These are phyloP conservation scores for Rotaria macrura DNA, from an alignment of 2,888 invertebrate genomes.

Conservation along the genomic window DNA sequence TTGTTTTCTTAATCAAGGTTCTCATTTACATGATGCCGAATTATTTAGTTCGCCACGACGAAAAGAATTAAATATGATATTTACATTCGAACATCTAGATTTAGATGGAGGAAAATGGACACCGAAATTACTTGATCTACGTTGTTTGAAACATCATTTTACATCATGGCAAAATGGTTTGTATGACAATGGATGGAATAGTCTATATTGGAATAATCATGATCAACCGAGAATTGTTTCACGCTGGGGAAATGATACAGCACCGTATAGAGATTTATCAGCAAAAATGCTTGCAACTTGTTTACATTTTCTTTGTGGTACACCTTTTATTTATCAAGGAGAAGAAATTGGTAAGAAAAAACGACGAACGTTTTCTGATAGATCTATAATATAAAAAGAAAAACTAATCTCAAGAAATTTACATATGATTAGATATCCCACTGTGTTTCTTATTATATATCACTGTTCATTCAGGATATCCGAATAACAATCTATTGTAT, in stretches of 20 bases:
- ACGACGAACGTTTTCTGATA: too few species aligned
- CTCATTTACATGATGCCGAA: not conserved
- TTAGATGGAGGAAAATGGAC: conserved; percentile 14
- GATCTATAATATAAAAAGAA: too few species aligned
- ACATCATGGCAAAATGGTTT: conserved; percentile 2
- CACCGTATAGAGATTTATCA: not conserved
- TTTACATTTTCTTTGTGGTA: conserved; percentile 11
- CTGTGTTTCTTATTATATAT: not conserved
- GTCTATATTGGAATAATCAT: conserved; percentile 27
- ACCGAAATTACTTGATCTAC: not conserved
- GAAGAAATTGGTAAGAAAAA: conserved; percentile 8
- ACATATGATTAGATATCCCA: not conserved
- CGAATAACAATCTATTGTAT: too few species aligned
- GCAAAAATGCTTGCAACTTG: not conserved
- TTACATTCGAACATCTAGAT: not conserved
- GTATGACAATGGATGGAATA: not conserved
- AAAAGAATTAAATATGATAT: conserved; percentile 10
- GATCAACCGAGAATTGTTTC: conserved; percentile 29
- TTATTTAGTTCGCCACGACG: not conserved
- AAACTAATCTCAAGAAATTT: not conserved
- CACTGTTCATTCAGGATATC: not conserved
- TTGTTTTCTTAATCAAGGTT: not conserved
- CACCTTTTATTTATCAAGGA: conserved; percentile 22
- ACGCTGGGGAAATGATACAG: conserved; percentile 25
- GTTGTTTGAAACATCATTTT: not conserved